Evolutionary conservation across 2,888 invertebrate genomes (phyloP), one percentile per base, ranked within the genome.

Genomic region (Danaus chrysippus): DNA sequence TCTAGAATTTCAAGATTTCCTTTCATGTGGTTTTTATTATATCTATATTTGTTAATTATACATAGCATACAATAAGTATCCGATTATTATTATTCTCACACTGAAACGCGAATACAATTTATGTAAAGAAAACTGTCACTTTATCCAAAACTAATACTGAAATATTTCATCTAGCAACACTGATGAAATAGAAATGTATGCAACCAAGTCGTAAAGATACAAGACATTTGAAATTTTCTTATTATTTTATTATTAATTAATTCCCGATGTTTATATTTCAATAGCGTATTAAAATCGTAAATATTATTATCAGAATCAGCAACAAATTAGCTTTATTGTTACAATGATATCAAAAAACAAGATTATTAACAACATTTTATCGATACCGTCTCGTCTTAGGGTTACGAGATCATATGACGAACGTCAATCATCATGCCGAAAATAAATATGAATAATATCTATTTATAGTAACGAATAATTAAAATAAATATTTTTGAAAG

Each of bases 391-490:
- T 76, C 76, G 76, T 74, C 73, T 69, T 69, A 71, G 71, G 78
- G 83, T 83, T 79, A 83, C 75, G 75, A 80, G 81, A 80, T 81
- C 82, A 83, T 62, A 69, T 71, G 82, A 83, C 83, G 83, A 80
- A 71, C 67, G 60, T 69, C 71, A 76, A 79, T 79, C 76, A 72
- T 67, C 65, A 69, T 63, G 76, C 78, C 77, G 77, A 78, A 82
- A 81, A 82, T 83, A 83, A 77, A 62, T 58, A 73, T 76, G 76
- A 58, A 60, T 55, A 67, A 68, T 61, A 13, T 59, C 62, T 62
- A 67, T 61, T 67, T 65, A 67, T 67, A 58, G 44, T 54, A 53
- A 44, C 43, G 52, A 15, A 58, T 62, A 58, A 43, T 44, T 17
- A 17, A 5, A 49, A 23, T 23, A 34, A 34, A 3, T 17, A 17